Percentiles rank a stretch among this genome's conserved stretches.
Evolutionary conservation across 2,113 vertebrate genomes (phyloP).

Genomic region (Hyperopisus bebe): DNA sequence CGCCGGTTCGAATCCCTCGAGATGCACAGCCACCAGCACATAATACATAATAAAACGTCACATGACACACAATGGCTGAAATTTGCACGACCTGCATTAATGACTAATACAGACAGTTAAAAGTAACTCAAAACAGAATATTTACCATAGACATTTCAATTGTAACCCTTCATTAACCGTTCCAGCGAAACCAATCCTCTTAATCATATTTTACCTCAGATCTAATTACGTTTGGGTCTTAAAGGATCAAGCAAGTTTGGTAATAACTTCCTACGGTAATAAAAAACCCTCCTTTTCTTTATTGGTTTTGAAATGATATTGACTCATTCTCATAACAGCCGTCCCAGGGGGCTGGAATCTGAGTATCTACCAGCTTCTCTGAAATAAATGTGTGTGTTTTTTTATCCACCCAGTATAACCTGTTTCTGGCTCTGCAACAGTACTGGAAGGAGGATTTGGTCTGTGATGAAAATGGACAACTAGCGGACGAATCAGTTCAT

Average conservation of each 20-base stretch:
- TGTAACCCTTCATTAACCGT: conserved; percentile 15
- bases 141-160: background rate
- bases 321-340: conserved; percentile 17
- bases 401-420: background rate
- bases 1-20: background rate
- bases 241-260: conserved; percentile 18
- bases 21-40: background rate
- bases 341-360: background rate
- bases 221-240: conserved; percentile 22
- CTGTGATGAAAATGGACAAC: background rate
- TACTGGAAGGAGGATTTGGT: background rate
- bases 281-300: conserved; percentile 12
- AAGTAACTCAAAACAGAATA: background rate
- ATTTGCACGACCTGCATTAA: background rate
- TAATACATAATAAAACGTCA: background rate
- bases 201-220: conserved; percentile 3
- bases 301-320: conserved; percentile 23
- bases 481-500: background rate
- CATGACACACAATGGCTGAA: background rate
- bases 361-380: conserved; percentile 8
- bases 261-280: conserved; percentile 20
- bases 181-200: background rate
- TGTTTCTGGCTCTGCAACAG: background rate
- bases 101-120: background rate
- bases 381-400: conserved; percentile 15